phyloP scores from a whole-genome alignment of 2,888 invertebrate species.

The Venustoraphidia nigricollis region DNA sequence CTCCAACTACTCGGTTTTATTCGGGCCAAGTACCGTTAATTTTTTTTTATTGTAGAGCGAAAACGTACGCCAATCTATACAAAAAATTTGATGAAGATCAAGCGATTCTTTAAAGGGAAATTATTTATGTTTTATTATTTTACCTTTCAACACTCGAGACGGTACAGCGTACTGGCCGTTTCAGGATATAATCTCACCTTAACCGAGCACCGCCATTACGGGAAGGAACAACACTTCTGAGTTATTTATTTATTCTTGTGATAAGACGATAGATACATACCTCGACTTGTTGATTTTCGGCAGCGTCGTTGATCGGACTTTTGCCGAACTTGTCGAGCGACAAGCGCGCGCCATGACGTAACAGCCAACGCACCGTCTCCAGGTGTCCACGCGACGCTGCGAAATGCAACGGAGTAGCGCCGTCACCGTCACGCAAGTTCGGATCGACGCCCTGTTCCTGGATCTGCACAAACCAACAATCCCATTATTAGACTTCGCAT shows the following conservation, averaged over 20 bases:
- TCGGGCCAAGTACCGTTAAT: no score
- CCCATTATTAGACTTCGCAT: no score
- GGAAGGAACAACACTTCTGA: no score
- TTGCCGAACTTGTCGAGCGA: conserved; percentile 76
- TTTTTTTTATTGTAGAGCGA: no score
- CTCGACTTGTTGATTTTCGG: conserved; percentile 80
- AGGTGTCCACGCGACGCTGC: conserved; percentile 75
- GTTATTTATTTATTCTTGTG: background rate
- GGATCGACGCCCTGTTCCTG: conserved; percentile 73
- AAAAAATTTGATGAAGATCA: no score
- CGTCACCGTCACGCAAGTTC: conserved; percentile 74
- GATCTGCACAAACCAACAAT: conserved; percentile 37
- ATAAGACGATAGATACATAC: conserved; percentile 28
- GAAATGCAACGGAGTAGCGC: conserved; percentile 78
- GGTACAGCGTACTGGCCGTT: no score
- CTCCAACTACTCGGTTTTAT: no score
- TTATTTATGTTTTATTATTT: background rate
- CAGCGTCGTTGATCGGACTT: conserved; percentile 82
- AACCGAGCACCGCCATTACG: no score
- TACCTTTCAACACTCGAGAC: background rate
- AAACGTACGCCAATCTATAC: no score
- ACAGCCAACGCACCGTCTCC: conserved; percentile 65
- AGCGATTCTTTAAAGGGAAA: background rate
- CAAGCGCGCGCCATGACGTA: conserved; percentile 67
- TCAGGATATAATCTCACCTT: no score